Conservation (phyloP, 2,113 vertebrate species). For the Xenopus borealis region DNA sequence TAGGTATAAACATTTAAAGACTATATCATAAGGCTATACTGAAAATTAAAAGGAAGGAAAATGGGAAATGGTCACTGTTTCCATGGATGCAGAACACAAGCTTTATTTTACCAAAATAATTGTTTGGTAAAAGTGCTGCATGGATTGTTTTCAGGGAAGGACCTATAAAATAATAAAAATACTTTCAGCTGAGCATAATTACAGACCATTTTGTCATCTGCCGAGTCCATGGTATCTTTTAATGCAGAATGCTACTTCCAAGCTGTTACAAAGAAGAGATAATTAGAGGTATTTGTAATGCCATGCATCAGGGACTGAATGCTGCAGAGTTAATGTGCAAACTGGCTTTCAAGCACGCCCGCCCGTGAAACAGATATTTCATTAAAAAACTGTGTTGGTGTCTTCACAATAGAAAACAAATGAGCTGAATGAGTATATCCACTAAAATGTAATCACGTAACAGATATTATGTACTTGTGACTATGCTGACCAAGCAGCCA, state of each 20-base stretch:
- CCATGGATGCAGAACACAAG: conserved; percentile 22
- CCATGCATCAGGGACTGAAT: conserved; percentile 18
- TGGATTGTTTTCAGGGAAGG: conserved; percentile 30
- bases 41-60: background rate
- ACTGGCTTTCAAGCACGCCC: conserved; percentile 5
- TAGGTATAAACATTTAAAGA: no score
- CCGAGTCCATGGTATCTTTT: conserved; percentile 25
- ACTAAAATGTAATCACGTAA: background rate
- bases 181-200: conserved; percentile 25
- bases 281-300: conserved; percentile 38
- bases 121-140: conserved; percentile 17
- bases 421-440: background rate
- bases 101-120: conserved; percentile 12
- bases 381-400: conserved; percentile 7
- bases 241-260: conserved; percentile 33
- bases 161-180: conserved; percentile 29
- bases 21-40: background rate
- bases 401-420: background rate
- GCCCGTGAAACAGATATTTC: background rate
- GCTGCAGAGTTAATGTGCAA: conserved; percentile 11
- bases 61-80: conserved; percentile 11
- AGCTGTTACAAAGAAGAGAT: conserved; percentile 37
- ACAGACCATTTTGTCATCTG: conserved; percentile 39
- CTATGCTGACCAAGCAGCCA: no score
- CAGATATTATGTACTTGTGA: background rate